phyloP scores from a whole-genome alignment of 2,888 invertebrate species.

The Allygus modestus region DNA sequence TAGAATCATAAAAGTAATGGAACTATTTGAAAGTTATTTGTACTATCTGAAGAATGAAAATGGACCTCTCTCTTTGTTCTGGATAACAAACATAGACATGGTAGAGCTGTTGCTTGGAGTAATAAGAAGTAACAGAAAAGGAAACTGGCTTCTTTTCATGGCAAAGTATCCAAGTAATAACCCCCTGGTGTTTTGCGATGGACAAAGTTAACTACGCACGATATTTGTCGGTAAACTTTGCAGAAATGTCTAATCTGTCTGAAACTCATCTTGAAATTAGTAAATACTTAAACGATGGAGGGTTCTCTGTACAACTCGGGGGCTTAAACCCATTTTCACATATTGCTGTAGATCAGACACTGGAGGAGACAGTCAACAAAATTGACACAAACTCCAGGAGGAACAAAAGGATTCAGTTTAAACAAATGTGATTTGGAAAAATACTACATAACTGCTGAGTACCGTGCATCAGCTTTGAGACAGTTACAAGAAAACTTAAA shows the following conservation, averaged over 20 bases:
- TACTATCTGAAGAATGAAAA: constrained; percentile 42
- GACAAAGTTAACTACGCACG: constrained; percentile 28
- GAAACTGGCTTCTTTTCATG: constrained; percentile 31
- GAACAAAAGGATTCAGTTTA: constrained; percentile 35
- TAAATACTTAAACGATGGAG: constrained; percentile 20
- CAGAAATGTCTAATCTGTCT: constrained; percentile 38
- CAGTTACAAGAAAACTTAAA: constrained; percentile 43
- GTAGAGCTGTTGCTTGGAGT: constrained; percentile 15
- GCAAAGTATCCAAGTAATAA: background rate
- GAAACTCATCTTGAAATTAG: constrained; percentile 37
- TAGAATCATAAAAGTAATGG: constrained; percentile 15
- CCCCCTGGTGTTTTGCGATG: constrained; percentile 40
- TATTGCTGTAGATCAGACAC: constrained; percentile 27
- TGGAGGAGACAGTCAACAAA: constrained; percentile 48
- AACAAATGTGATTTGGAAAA: constrained; percentile 14
- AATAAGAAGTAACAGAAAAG: constrained; percentile 24
- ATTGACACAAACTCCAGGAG: background rate
- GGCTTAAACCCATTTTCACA: background rate
- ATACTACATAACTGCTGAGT: constrained; percentile 29
- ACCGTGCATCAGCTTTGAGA: constrained; percentile 41
- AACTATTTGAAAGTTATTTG: constrained; percentile 8
- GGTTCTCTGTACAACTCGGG: constrained; percentile 32
- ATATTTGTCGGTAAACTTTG: constrained; percentile 44
- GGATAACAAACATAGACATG: constrained; percentile 12
- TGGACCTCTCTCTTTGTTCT: constrained; percentile 19